Conservation (phyloP, 1,140 invertebrate species). For the Lepidurus packardi region DNA sequence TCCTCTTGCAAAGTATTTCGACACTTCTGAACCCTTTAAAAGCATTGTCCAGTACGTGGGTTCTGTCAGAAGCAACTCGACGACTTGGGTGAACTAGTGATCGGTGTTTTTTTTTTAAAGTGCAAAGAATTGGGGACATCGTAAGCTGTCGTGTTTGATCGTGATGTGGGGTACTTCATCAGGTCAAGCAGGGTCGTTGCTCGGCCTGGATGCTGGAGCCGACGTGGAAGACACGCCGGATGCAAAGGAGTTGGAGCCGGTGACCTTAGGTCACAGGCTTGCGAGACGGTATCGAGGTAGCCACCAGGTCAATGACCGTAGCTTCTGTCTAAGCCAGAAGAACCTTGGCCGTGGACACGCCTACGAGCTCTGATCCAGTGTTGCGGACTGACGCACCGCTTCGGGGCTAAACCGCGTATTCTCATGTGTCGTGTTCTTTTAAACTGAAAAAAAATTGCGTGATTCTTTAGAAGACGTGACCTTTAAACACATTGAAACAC, state of each 20-base stretch:
- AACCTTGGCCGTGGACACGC: conserved; percentile 6
- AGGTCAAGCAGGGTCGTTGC: conserved; percentile 27
- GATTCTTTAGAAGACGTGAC: background rate
- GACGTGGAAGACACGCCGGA: conserved; percentile 35
- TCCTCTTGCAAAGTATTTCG: background rate
- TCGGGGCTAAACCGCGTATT: too few relatives aligned
- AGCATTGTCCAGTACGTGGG: too few relatives aligned
- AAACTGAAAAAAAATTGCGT: background rate
- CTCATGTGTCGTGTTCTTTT: background rate
- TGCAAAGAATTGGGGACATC: background rate
- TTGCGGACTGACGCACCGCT: background rate
- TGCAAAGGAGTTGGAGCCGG: conserved; percentile 31
- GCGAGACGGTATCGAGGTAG: background rate
- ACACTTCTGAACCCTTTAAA: background rate
- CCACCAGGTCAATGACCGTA: background rate
- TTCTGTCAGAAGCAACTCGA: too few relatives aligned
- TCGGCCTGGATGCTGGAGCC: conserved; percentile 32
- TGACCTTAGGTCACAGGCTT: conserved; percentile 25
- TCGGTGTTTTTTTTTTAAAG: background rate
- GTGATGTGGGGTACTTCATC: conserved; percentile 35
- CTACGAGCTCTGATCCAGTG: background rate
- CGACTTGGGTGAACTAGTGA: background rate
- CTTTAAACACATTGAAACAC: conserved; percentile 3
- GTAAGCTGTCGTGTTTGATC: conserved; percentile 12
- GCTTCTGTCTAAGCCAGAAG: background rate